Conservation (phyloP, 1,140 invertebrate genomes). For the Samia ricini region DNA sequence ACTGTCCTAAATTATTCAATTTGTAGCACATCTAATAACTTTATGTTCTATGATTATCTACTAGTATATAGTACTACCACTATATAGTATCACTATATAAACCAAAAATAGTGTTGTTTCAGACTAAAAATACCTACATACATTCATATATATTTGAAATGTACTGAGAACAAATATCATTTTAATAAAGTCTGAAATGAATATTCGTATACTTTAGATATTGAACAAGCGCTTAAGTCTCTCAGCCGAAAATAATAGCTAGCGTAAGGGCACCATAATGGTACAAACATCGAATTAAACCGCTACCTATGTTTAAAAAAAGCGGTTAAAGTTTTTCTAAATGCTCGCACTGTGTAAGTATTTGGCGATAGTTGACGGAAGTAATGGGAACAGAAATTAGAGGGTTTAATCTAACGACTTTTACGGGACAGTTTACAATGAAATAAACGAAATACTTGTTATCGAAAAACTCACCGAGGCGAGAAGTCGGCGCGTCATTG, state of each 20-base stretch:
- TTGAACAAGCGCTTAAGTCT: too few species aligned
- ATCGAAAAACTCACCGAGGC: conserved; percentile 49
- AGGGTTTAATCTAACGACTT: too few species aligned
- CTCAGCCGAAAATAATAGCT: too few species aligned
- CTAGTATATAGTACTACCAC: neutral
- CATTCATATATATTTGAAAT: neutral
- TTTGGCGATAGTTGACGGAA: too few species aligned
- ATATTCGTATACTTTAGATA: neutral
- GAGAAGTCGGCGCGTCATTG: conserved; percentile 62
- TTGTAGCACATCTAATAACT: neutral
- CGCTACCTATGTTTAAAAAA: too few species aligned
- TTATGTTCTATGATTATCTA: neutral
- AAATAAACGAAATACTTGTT: neutral
- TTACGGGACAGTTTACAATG: too few species aligned
- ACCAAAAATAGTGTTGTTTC: neutral
- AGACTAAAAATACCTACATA: neutral
- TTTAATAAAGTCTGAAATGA: neutral
- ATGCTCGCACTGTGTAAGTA: too few species aligned
- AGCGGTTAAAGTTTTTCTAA: too few species aligned
- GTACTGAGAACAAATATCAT: neutral
- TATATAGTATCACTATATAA: too few species aligned
- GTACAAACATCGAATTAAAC: too few species aligned
- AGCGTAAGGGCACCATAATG: too few species aligned
- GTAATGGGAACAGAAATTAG: too few species aligned
- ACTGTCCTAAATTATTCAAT: neutral